Conservation (phyloP, 2,888 invertebrate genomes). For the Ormyrus rosae region DNA sequence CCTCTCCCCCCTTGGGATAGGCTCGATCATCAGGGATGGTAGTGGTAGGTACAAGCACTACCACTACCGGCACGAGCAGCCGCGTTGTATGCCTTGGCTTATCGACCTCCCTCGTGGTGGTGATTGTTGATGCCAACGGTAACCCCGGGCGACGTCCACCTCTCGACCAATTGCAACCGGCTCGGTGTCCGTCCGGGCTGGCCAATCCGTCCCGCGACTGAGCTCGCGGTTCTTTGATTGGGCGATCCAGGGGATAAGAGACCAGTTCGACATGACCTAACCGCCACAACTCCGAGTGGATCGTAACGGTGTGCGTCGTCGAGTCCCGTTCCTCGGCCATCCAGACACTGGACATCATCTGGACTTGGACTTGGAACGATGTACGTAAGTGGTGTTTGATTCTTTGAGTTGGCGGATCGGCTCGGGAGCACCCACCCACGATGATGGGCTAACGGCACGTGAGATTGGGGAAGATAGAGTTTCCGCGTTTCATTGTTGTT, state of each 20-base stretch:
- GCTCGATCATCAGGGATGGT: neutral
- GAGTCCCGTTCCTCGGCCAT: conserved; percentile 33
- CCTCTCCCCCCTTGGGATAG: neutral
- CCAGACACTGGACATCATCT: neutral
- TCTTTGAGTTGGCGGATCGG: no score
- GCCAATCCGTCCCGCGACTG: conserved; percentile 67
- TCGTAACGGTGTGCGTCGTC: conserved; percentile 65
- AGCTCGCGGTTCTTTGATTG: conserved; percentile 73
- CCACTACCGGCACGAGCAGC: conserved; percentile 2
- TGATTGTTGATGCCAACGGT: conserved; percentile 73
- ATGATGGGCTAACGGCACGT: conserved; percentile 24
- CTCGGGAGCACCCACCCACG: neutral
- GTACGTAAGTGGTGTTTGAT: no score
- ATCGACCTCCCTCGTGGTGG: conserved; percentile 43
- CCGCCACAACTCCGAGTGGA: conserved; percentile 67
- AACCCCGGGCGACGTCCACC: conserved; percentile 71
- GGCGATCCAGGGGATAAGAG: conserved; percentile 73
- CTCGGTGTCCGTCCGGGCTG: conserved; percentile 68
- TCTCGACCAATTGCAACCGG: conserved; percentile 71
- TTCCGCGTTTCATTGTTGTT: conserved; percentile 15
- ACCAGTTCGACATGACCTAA: conserved; percentile 71
- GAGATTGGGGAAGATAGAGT: conserved; percentile 4
- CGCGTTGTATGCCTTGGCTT: conserved; percentile 10
- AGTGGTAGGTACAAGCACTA: conserved; percentile 3
- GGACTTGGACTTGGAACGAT: no score